Evolutionary conservation across 2,797 vertebrate species (phyloP), one percentile per base, ranked within the genome.

Genomic region (Cichlasoma orientale): DNA sequence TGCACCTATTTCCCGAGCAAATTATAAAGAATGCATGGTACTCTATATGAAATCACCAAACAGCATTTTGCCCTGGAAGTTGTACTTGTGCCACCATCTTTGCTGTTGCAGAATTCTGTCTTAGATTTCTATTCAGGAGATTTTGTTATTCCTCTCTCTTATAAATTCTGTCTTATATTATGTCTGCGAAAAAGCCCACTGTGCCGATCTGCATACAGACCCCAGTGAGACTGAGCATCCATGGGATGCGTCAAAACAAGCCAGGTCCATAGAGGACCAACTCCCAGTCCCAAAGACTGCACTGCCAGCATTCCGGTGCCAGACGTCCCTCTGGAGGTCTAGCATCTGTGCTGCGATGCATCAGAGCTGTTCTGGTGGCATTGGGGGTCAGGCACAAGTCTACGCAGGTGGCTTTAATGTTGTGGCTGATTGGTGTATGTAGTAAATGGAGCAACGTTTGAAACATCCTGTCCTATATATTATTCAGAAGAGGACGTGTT

Each of bases 401-500:
- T 50, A n/a, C 10, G 47, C 18, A 68, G 27, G 41, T 29, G 9
- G 59, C 44, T 63, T 25, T 63, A 63, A 0, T 63, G 38, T 63
- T 63, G 63, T 29, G 44, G 44, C 41, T 47, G 59, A 66, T 66
- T 66, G 38, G 5, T 13, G 3, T 25, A 8, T 52, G 23, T 78
- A 59, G 58, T 85, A 68, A 80, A 81, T 57, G 16, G 66, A 75
- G 55, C 21, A 50, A 72, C 84, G 44, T 72, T 79, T 77, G 2
- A 82, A 82, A 78, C 74, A 74, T 47, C 7, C 53, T 59, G 10
- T 11, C 33, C 44, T 63, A 61, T 82, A 9, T 56, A 75, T 78
- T 85, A 84, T 86, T 82, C 59, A 90, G 50, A 33, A 56, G 56
- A 58, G 41, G 9, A 25, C 66, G 59, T 78, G 69, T 54, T 68